Evolutionary conservation across 1,140 invertebrate species (phyloP), one percentile per base, ranked within the genome.

Genomic region (Dryas iulia): DNA sequence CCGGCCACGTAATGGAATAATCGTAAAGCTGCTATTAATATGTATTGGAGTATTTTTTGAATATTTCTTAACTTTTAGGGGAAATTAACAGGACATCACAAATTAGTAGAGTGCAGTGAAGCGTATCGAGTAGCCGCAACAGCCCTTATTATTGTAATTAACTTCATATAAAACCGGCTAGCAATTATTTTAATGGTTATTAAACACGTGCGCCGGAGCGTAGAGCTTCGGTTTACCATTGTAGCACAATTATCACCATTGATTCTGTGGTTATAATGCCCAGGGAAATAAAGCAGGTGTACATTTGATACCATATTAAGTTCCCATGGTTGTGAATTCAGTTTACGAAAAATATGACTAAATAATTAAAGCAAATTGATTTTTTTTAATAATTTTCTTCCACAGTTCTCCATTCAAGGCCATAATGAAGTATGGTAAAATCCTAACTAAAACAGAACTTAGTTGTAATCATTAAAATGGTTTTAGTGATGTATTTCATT

Each of bases 121-220:
- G 81, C 83, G 76, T 66, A 62, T 69, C 79, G 69, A 68, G 73
- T 74, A 73, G 81, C 83, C 83, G 73, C 84, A 86, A 87, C 66
- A 69, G 56, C 74, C 80, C 76, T 81, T 78, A 87, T 90, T 88
- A 86, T 83, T 77, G 76, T 89, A 86, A 90, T 90, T 89, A 84
- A 84, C 77, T 82, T 78, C 63, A 83, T 84, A 90, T 89, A 89
- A 90, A 89, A 87, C 84, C 83, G 77, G 84, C 73, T 74, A 72
- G 69, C 75, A 83, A 85, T 88, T 87, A 87, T 81, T 87, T 83
- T 84, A 86, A 87, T 87, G 85, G 76, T 83, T 77, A 89, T 89
- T 86, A 89, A 90, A 84, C 87, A 89, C 87, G 87, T 89, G 86
- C 75, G 76, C 69, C 71, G 76, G 73, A 76, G 79, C 77, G 75